Base-by-base conservation (phyloP, 2,888 invertebrate species). In the Amorpha juglandis region DNA sequence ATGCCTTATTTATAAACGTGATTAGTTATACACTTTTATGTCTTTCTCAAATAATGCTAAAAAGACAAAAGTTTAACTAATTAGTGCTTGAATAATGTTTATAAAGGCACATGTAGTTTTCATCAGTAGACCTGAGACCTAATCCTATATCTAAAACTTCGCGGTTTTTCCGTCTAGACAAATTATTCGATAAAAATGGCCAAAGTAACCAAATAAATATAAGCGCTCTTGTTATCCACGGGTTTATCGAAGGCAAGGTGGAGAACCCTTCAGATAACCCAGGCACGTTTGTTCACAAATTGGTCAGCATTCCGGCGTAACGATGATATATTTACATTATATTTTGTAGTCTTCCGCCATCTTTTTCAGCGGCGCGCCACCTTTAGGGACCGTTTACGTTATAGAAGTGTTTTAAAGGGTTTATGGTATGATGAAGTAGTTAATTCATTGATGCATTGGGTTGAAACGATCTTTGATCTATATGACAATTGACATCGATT, bases 241-340 rank as follows among this genome's bases (percentile, higher is more conserved):
- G 19, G 58, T 58, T 38, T 12, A 38, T 19, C 42, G 38, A 1
- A 53, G 53, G 27, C 33, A 53, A 53, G 53, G 19, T 50, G 19
- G 9, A 58, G n/a, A 35, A 3, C 35, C 38, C 19, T 12, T 12
- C 38, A 35, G 52, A 12, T 66, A 42, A 67, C 51, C 58, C 62
- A 48, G 70, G 68, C 77, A 73, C 76, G 75, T 79, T 81, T 76
- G 72, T 76, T 70, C 69, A 73, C 72, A 78, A 82, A 84, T 81
- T 81, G 81, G 78, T 73, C 70, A 75, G 72, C 65, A 67, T 69
- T 65, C 33, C 66, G 68, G 73, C 72, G 74, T 81, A 83, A 84
- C 77, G 77, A 82, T 81, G 82, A 84, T 79, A 75, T 79, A 83
- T 75, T 71, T 69, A 70, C 63, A 71, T 68, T 74, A 72, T 78